These are phyloP conservation scores for Eupeodes latifasciatus DNA, from an alignment of 2,888 invertebrate genomes.

Conservation along the genomic window DNA sequence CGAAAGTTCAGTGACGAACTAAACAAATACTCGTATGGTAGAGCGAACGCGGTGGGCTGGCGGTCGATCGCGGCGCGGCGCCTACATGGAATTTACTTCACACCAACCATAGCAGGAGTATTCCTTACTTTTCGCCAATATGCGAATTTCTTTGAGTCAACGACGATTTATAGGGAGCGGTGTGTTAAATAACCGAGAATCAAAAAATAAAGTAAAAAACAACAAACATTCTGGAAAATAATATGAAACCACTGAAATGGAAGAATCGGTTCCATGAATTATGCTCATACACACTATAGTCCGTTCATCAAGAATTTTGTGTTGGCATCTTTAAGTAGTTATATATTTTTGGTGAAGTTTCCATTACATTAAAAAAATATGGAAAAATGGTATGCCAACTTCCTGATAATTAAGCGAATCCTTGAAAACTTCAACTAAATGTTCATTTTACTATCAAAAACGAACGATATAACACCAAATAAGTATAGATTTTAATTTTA, in stretches of 20 bases:
- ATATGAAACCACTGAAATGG: constrained; percentile 49
- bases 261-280: constrained; percentile 55
- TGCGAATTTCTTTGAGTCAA: background rate
- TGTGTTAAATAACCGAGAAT: constrained; percentile 36
- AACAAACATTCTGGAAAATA: constrained; percentile 40
- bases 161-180: constrained; percentile 45
- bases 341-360: too few species aligned
- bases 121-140: background rate
- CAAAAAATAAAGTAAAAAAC: constrained; percentile 20
- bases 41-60: background rate
- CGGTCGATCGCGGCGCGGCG: background rate
- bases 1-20: too few species aligned
- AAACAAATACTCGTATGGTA: background rate
- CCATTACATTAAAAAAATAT: too few species aligned
- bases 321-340: too few species aligned
- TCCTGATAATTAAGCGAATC: too few species aligned
- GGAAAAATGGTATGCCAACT: too few species aligned
- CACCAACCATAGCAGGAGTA: background rate
- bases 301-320: too few species aligned
- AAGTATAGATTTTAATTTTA: too few species aligned
- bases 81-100: constrained; percentile 26
- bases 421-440: too few species aligned
- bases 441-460: too few species aligned
- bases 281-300: constrained; percentile 5
- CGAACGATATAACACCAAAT: too few species aligned